These are phyloP conservation scores for Oreochromis mossambicus DNA, from an alignment of 2,797 vertebrate genomes.

Conservation along the genomic window DNA sequence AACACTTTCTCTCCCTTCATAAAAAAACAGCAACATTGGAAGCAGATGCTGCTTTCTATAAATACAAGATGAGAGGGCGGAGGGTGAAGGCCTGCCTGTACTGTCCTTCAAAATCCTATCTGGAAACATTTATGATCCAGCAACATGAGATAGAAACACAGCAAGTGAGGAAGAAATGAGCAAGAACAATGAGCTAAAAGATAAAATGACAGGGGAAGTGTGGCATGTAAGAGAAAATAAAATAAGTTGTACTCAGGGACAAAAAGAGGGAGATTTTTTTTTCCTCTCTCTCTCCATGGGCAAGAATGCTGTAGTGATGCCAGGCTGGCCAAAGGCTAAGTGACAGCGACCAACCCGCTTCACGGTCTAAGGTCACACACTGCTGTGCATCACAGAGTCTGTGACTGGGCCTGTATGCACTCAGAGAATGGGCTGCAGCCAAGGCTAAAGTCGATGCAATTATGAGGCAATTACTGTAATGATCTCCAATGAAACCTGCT, in stretches of 20 bases:
- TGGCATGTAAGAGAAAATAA: background rate
- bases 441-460: slow-evolving; percentile 63
- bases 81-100: slow-evolving; percentile 43
- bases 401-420: slow-evolving; percentile 43
- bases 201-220: background rate
- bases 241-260: background rate
- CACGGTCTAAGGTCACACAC: slow-evolving; percentile 46
- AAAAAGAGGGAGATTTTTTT: background rate
- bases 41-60: slow-evolving; percentile 60
- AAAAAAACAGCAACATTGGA: slow-evolving; percentile 52
- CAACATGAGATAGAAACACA: slow-evolving; percentile 37
- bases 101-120: slow-evolving; percentile 62
- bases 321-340: slow-evolving; percentile 45
- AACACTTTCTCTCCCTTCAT: slow-evolving; percentile 9
- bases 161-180: background rate
- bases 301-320: slow-evolving; percentile 42
- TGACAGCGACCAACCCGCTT: slow-evolving; percentile 45
- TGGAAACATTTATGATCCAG: slow-evolving; percentile 71
- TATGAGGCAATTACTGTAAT: slow-evolving; percentile 72
- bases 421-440: slow-evolving; percentile 53
- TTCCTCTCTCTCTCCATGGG: background rate
- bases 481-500: slow-evolving; percentile 64
- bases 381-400: slow-evolving; percentile 35
- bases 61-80: slow-evolving; percentile 41
- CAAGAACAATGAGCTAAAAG: slow-evolving; percentile 2